These are phyloP conservation scores for Coleophora flavipennella DNA, from an alignment of 2,888 invertebrate genomes.

Conservation along the genomic window DNA sequence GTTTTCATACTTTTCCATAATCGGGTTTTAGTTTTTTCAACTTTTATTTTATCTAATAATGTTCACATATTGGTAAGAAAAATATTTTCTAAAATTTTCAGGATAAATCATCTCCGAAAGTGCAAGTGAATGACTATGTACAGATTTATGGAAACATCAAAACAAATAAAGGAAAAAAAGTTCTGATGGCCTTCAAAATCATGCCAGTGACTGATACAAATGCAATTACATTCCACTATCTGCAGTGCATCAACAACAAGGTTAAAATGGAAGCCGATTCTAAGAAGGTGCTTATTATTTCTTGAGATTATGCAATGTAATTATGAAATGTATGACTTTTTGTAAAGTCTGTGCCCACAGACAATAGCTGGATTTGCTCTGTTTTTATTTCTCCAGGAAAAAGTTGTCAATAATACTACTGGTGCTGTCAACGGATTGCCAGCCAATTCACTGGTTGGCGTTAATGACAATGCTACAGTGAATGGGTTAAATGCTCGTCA, in stretches of 20 bases:
- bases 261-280: conserved; percentile 64
- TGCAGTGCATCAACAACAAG: conserved; percentile 64
- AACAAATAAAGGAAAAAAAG: conserved; percentile 63
- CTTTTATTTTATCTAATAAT: too few species aligned
- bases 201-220: conserved; percentile 58
- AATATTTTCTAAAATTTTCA: conserved; percentile 23
- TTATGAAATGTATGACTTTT: too few species aligned
- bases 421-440: conserved; percentile 39
- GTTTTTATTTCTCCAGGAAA: conserved; percentile 34
- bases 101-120: conserved; percentile 62
- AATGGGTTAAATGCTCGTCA: conserved; percentile 62
- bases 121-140: conserved; percentile 63
- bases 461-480: conserved; percentile 42
- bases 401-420: conserved; percentile 31
- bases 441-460: conserved; percentile 58
- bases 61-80: too few species aligned
- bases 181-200: conserved; percentile 64
- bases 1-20: not conserved
- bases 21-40: too few species aligned
- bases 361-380: too few species aligned
- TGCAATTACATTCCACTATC: conserved; percentile 65
- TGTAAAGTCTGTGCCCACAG: too few species aligned
- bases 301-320: too few species aligned
- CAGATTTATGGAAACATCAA: conserved; percentile 66
- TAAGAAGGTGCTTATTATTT: conserved; percentile 56